Evolutionary conservation across 2,888 invertebrate species (phyloP), one percentile per base, ranked within the genome.

Genomic region (Oscheius myriophilus): DNA sequence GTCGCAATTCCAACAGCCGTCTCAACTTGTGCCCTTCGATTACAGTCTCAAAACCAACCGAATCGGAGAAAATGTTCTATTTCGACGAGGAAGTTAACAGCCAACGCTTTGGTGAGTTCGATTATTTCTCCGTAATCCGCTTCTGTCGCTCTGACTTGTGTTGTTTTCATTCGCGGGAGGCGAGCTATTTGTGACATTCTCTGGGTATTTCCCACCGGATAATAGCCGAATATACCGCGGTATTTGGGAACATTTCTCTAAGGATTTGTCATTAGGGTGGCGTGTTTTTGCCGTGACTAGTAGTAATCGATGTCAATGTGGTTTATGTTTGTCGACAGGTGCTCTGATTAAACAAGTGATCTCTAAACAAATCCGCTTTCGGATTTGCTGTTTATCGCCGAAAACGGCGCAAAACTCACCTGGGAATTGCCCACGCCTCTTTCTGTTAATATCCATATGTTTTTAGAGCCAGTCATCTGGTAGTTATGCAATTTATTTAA

Each of bases 1-100:
- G 64, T 65, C 53, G 64, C 55, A 65, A 53, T 65, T 42, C 64
- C 64, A 55, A 65, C 64, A 53, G 64, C 64, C 45, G 64, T 53
- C 64, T 65, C 64, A 65, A 65, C 64, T 65, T 65, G 52, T 52
- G 53, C 64, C 52, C 55, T 65, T 54, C 64, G 39, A 41, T 41
- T 26, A 26, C 51, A 25, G 49, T 41, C 57, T 57, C 41, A 57
- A 57, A 18, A 57, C 41, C 57, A 25, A 18, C 43, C 18, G 25
- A 57, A 57, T 42, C 41, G 42, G 21, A 57, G 41, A 58, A 42
- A 61, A 67, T 67, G 67, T 67, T 67, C 53, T 67, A 67, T 51
- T 61, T 67, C 59, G 59, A 67, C 42, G 67, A 67, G 45, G 67
- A 61, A 18, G 43, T 52, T 42, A 33, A 26, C 25, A 52, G 61